These are phyloP conservation scores for Heliconius charithonia DNA, from an alignment of 2,888 invertebrate genomes.

Conservation along the genomic window DNA sequence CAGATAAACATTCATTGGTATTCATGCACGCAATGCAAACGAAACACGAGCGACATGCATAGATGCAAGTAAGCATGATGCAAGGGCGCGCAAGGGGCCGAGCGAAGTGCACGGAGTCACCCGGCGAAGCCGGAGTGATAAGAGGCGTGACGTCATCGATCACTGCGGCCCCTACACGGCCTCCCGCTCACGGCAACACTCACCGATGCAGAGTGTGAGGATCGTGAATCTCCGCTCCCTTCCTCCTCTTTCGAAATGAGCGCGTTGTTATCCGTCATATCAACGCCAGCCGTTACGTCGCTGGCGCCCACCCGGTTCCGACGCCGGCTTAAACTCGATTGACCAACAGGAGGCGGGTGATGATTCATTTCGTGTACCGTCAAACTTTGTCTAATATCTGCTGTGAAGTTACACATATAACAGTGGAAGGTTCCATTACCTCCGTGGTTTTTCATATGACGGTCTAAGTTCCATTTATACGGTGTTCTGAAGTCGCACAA, in stretches of 20 bases:
- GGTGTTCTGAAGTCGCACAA: slow-evolving; percentile 97
- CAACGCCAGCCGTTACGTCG: slow-evolving; percentile 78
- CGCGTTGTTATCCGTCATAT: slow-evolving; percentile 59
- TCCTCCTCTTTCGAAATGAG: slow-evolving; percentile 76
- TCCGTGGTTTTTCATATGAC: slow-evolving; percentile 96
- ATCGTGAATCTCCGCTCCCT: slow-evolving; percentile 79
- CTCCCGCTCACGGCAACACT: slow-evolving; percentile 62
- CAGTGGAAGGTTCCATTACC: slow-evolving; percentile 93
- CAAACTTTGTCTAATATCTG: slow-evolving; percentile 95
- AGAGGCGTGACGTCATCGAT: slow-evolving; percentile 71
- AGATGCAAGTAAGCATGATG: slow-evolving; percentile 56
- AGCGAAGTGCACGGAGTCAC: slow-evolving; percentile 49
- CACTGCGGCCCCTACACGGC: slow-evolving; percentile 60
- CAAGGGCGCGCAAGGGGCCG: slow-evolving; percentile 63
- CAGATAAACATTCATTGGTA: slow-evolving; percentile 29
- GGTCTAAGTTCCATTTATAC: slow-evolving; percentile 96
- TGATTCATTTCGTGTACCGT: slow-evolving; percentile 97
- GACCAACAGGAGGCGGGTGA: slow-evolving; percentile 91
- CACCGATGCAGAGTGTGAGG: slow-evolving; percentile 76
- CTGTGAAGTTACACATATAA: slow-evolving; percentile 94
- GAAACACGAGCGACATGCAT: slow-evolving; percentile 47
- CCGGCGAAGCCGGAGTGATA: slow-evolving; percentile 52
- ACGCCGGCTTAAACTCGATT: slow-evolving; percentile 83
- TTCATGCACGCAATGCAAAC: slow-evolving; percentile 49
- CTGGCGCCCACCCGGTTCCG: slow-evolving; percentile 90